Conservation (phyloP, 2,113 vertebrate species). For the Bos indicus region DNA sequence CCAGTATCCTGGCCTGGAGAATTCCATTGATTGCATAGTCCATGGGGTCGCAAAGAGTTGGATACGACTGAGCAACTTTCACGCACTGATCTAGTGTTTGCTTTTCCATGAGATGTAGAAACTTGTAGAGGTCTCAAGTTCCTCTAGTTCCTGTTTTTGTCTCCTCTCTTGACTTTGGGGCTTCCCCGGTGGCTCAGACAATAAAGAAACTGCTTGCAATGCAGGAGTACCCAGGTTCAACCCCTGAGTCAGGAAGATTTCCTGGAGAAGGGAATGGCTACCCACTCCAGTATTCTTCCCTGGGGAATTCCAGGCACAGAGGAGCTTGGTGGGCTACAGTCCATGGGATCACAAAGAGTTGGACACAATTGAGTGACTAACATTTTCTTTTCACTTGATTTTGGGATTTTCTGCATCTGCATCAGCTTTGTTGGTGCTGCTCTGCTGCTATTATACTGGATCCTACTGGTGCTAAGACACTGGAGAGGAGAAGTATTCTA, state of each 20-base stretch:
- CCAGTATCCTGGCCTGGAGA: neutral
- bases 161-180: neutral
- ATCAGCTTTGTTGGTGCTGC: neutral
- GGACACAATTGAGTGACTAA: rapidly evolving
- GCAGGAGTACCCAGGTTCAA: too few species aligned
- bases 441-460: neutral
- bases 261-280: too few species aligned
- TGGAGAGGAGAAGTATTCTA: neutral
- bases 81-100: too few species aligned
- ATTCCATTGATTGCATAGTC: neutral
- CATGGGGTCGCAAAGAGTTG: too few species aligned
- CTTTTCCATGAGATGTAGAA: too few species aligned
- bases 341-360: neutral
- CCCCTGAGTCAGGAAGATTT: too few species aligned
- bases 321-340: neutral
- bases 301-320: too few species aligned
- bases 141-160: neutral
- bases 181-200: too few species aligned
- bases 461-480: neutral
- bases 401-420: neutral
- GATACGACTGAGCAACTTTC: too few species aligned
- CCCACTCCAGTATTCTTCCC: too few species aligned
- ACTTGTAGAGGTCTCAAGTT: neutral
- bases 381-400: neutral
- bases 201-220: too few species aligned